Base-by-base conservation (phyloP, 2,888 invertebrate species). In the Microdon myrmicae region DNA sequence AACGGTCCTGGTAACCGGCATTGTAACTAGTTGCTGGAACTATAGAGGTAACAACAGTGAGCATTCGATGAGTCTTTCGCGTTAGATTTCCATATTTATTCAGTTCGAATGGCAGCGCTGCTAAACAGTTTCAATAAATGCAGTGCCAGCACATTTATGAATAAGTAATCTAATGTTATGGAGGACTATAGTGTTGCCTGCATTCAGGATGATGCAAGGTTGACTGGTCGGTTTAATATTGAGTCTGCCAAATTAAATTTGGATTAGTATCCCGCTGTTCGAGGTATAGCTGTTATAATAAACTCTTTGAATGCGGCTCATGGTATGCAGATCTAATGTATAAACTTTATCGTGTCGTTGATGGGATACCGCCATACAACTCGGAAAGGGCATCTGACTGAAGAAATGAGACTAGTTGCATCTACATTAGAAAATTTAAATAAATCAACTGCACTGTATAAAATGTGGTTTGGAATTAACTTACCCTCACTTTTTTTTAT, bases 41-140 rank as follows among this genome's bases (percentile, higher is more conserved):
- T 13, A 20, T 22, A 13, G 9, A 22, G 13, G n/a, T n/a, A 7
- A 16, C 7, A 20, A 8, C 37, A 47, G 23, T 31, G 25, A 10
- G 20, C 20, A 12, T 28, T 25, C 7, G 20, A 6, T 20, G 1
- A 28, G 32, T 48, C 34, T 19, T 20, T 41, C 38, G 47, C 17
- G 39, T 20, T n/a, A n/a, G 23, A 68, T 68, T 64, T 67, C 55
- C 64, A 64, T 64, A 67, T 68, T 68, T 68, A 67, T 67, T 54
- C 58, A 51, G 51, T 67, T 61, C 56, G 61, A 68, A 64, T 68
- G 68, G 55, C 64, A 67, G 64, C 64, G 54, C 23, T 64, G 61
- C 59, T 54, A 59, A 66, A 66, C 66, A 66, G 59, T 66, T 59
- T 66, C 66, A 66, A 66, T 66, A 66, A 66, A 59, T 66, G 59